These are phyloP conservation scores for Creontiades dilutus DNA, from an alignment of 2,888 invertebrate genomes.

Conservation along the genomic window DNA sequence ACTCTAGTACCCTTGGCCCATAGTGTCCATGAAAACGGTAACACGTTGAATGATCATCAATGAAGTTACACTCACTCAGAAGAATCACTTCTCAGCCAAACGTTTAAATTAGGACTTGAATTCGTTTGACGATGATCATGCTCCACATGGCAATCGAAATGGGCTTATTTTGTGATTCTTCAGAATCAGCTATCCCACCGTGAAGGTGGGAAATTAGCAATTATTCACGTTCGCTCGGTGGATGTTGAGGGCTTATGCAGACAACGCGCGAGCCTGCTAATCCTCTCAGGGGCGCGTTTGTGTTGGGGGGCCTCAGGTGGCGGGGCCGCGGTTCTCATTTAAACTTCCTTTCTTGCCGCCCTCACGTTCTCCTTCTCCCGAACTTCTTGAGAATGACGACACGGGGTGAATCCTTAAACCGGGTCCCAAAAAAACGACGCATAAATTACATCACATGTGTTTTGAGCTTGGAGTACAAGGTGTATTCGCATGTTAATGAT, in stretches of 20 bases:
- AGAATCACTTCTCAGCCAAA: too few relatives aligned
- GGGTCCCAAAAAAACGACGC: not conserved
- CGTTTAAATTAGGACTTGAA: too few relatives aligned
- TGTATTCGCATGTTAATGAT: too few relatives aligned
- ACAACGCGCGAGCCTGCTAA: constrained; percentile 1
- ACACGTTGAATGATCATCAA: too few relatives aligned
- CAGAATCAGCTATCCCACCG: not conserved
- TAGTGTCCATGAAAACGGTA: too few relatives aligned
- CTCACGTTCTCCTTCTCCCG: not conserved
- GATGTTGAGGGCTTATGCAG: not conserved
- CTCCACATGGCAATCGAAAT: too few relatives aligned
- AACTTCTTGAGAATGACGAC: not conserved
- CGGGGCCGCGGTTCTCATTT: not conserved
- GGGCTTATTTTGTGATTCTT: too few relatives aligned
- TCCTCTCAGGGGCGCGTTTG: constrained; percentile 15
- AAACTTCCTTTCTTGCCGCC: not conserved
- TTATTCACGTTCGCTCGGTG: not conserved
- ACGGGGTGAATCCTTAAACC: not conserved
- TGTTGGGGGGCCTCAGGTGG: not conserved
- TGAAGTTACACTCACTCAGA: too few relatives aligned
- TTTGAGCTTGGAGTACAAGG: too few relatives aligned
- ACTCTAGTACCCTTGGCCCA: too few relatives aligned
- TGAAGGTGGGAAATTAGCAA: not conserved
- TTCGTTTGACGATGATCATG: too few relatives aligned
- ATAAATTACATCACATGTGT: not conserved